Base-by-base conservation (phyloP, 2,797 vertebrate species). In the Cirrhinus molitorella region DNA sequence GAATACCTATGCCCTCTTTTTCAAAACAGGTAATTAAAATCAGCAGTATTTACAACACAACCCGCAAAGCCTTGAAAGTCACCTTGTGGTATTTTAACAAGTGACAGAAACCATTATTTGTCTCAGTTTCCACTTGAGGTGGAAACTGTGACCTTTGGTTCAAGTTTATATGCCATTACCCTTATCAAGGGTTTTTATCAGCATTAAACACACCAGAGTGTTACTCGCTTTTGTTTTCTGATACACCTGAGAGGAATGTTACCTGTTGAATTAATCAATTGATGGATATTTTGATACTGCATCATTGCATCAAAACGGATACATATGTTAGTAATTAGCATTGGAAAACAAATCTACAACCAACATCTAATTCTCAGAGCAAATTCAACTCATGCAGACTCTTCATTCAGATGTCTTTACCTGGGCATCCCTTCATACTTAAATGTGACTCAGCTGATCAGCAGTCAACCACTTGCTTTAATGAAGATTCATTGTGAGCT, bases 131-230 rank as follows among this genome's bases (percentile, higher is more conserved):
- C 70, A 71, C 63, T 53, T 59, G 13, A 55, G 55, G 47, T 76
- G 57, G 28, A 66, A 77, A 23, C 81, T 17, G 49, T 31, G n/a
- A 78, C 53, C 61, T 65, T 49, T 71, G 73, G 75, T 86, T 71
- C 47, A 80, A 14, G 40, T 79, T 43, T 80, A 83, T 85, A 71
- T 34, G 37, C 25, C 21, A 79, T 66, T 73, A 34, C 11, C 23
- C 49, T 84, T 80, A 83, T 83, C 73, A 34, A 28, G 5, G 5
- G 13, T 72, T 55, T 70, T 79, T 81, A 86, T 79, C 49, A 25
- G 16, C 5, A 4, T 43, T 51, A 19, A 79, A 63, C 16, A 25
- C 23, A 12, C 21, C 65, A 53, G 63, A 34, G 37, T 23, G 5
- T 4, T 51, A 51, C 61, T 19, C 14, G 47, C 45, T 7, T 7